These are phyloP conservation scores for Galeopsomyia nigrocyanea DNA, from an alignment of 2,888 invertebrate genomes.

Conservation along the genomic window DNA sequence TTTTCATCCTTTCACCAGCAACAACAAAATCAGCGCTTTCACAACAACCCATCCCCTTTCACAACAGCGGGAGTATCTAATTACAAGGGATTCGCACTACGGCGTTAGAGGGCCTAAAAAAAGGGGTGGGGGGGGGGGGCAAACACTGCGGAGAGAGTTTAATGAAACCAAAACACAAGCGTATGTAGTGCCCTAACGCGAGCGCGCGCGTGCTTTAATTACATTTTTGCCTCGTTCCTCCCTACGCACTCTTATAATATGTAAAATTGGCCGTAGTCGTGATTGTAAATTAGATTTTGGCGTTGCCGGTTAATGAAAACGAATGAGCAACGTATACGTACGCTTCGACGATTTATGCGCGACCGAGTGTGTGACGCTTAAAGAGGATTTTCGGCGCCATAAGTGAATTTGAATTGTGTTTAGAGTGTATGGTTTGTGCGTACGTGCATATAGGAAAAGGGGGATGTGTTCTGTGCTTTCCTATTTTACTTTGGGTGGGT, in stretches of 20 bases:
- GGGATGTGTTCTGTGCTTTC: too few species aligned
- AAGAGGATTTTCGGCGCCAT: too few species aligned
- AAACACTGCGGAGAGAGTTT: constrained; percentile 38
- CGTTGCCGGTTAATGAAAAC: constrained; percentile 25
- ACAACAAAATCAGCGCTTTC: too few species aligned
- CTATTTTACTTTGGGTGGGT: too few species aligned
- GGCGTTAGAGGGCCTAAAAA: background rate
- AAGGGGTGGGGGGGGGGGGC: too few species aligned
- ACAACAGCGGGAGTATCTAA: background rate
- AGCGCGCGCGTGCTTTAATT: constrained; percentile 59
- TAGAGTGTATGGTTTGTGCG: background rate
- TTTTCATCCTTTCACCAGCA: too few species aligned
- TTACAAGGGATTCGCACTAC: background rate
- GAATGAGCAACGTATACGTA: constrained; percentile 2
- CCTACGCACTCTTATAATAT: constrained; percentile 8
- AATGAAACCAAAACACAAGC: constrained; percentile 65
- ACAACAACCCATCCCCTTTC: too few species aligned
- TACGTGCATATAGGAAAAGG: background rate
- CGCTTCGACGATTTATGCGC: background rate
- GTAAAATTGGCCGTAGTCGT: constrained; percentile 17
- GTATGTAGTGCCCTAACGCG: constrained; percentile 53
- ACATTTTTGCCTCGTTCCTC: constrained; percentile 49
- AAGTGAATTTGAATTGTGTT: too few species aligned
- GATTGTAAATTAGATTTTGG: constrained; percentile 37
- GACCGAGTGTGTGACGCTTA: background rate